phyloP scores from a whole-genome alignment of 2,888 invertebrate genomes.

The Drosophila parthenogenetica region DNA sequence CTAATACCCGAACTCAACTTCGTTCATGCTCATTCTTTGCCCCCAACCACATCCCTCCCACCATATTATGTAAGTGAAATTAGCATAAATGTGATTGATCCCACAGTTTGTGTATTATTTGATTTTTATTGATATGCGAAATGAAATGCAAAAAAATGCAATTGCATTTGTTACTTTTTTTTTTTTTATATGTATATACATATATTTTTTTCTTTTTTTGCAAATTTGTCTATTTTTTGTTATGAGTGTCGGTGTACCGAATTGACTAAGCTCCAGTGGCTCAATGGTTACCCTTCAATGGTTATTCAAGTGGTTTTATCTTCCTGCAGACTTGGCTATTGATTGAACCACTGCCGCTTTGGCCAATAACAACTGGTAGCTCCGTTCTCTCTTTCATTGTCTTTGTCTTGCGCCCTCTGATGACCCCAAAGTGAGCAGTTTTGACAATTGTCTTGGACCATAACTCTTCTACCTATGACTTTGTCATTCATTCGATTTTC shows the following conservation, averaged over 20 bases:
- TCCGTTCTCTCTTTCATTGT: not conserved
- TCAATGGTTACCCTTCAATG: constrained; percentile 62
- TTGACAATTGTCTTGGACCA: constrained; percentile 56
- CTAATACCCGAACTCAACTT: constrained; percentile 8
- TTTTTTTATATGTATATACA: constrained; percentile 13
- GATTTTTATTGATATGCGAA: constrained; percentile 77
- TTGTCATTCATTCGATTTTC: constrained; percentile 33
- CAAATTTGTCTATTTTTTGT: constrained; percentile 40
- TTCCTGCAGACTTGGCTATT: not conserved
- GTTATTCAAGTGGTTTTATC: constrained; percentile 9
- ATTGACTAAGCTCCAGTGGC: constrained; percentile 62
- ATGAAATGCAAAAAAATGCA: constrained; percentile 78
- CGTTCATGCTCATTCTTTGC: not conserved
- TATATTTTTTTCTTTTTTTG: too few relatives aligned
- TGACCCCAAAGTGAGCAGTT: constrained; percentile 17
- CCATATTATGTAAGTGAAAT: constrained; percentile 74
- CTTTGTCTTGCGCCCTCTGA: not conserved
- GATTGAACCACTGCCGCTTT: not conserved
- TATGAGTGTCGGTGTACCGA: constrained; percentile 71
- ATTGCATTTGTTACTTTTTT: constrained; percentile 46
- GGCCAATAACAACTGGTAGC: not conserved
- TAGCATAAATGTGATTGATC: constrained; percentile 80
- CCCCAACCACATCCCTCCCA: constrained; percentile 4
- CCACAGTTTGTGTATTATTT: constrained; percentile 72
- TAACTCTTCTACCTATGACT: constrained; percentile 49